Base-by-base conservation (phyloP, 2,113 vertebrate genomes). In the Strix uralensis region DNA sequence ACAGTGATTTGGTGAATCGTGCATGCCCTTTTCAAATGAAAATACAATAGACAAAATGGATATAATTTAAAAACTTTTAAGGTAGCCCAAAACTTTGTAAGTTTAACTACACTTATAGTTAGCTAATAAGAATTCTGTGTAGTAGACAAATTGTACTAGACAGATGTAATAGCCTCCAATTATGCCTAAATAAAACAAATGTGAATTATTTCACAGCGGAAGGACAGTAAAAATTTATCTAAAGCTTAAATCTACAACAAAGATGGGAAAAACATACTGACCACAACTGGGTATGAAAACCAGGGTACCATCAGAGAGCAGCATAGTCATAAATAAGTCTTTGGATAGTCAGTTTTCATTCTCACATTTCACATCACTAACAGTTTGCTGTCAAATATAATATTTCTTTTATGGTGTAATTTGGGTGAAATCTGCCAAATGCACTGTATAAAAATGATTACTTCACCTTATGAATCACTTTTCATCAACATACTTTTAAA, bases 351-450 rank as follows among this genome's bases (percentile, higher is more conserved):
- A 36, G 72, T 59, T 91, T 89, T 88, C 42, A 54, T 80, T 86
- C 94, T 96, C 83, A 75, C 70, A 58, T 96, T 94, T 94, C 93
- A 95, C 32, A 81, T 32, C 3, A 34, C 57, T 84, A 94, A 93
- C 52, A 92, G 34, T 88, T 80, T 79, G 61, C 91, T 94, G 88
- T 94, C 92, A 97, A 94, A 90, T 93, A 90, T 11, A 94, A 91
- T 97, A 97, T 88, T 96, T 96, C 92, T 96, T 97, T 96, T 93
- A 96, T 97, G 85, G 81, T 86, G 96, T 90, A 91, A 97, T 95
- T 94, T 85, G 46, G 74, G 30, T 78, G 42, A 55, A 93, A 84
- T 74, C 73, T 94, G 92, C 95, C 95, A 94, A 94, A 49, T 49
- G 54, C 52, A 82, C 88, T 94, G 94, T 74, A 92, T 81, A 91